Percentiles rank a stretch among this genome's conserved stretches.
Evolutionary conservation across 2,797 vertebrate genomes (phyloP).

Genomic region (Microctenopoma stevenorrisi): DNA sequence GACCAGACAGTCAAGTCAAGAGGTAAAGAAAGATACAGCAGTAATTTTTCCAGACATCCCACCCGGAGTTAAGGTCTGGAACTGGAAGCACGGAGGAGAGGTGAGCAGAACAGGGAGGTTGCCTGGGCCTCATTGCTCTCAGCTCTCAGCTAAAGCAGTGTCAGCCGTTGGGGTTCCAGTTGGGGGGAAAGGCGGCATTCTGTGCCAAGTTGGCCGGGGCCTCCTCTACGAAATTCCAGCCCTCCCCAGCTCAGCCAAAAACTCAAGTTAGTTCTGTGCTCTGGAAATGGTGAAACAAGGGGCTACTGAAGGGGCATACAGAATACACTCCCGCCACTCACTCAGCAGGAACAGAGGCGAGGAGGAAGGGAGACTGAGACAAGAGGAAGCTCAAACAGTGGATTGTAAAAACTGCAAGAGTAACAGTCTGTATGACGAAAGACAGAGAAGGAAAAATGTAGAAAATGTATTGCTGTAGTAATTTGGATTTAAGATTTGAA

Average conservation of each 20-base stretch:
- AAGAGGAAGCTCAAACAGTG: conserved; percentile 60
- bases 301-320: conserved; percentile 82
- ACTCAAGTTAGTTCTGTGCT: conserved; percentile 80
- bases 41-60: conserved; percentile 79
- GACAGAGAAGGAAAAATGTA: conserved; percentile 18
- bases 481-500: conserved; percentile 34
- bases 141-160: conserved; percentile 75
- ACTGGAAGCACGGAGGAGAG: conserved; percentile 64
- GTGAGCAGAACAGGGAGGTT: conserved; percentile 65
- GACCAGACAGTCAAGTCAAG: conserved; percentile 52
- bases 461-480: conserved; percentile 3
- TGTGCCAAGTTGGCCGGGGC: conserved; percentile 82
- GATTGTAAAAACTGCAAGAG: conserved; percentile 43
- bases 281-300: conserved; percentile 80
- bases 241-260: conserved; percentile 80
- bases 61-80: conserved; percentile 71
- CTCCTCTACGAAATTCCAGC: conserved; percentile 84
- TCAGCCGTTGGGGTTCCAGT: conserved; percentile 81
- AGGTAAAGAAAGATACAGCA: conserved; percentile 64
- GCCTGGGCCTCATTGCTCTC: conserved; percentile 76
- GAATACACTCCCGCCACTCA: conserved; percentile 73
- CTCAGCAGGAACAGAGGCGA: conserved; percentile 67
- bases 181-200: conserved; percentile 77
- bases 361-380: conserved; percentile 44
- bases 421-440: conserved; percentile 36